phyloP scores from a whole-genome alignment of 2,888 invertebrate species.

The Oxycera nigricornis region DNA sequence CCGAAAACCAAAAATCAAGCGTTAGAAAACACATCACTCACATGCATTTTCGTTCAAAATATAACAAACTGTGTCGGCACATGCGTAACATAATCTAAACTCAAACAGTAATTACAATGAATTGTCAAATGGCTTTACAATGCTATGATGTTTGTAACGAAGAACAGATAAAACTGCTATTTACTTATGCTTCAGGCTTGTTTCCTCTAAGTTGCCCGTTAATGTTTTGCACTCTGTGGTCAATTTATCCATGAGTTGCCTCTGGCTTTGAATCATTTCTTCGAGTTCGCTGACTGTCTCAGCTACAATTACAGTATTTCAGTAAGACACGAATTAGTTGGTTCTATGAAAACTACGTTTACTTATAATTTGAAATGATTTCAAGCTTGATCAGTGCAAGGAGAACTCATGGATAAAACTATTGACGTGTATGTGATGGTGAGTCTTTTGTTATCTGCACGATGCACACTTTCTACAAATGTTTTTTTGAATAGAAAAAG shows the following conservation, averaged over 20 bases:
- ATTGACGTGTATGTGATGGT: constrained; percentile 62
- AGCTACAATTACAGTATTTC: constrained; percentile 68
- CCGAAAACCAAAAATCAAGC: constrained; percentile 54
- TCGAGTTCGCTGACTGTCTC: constrained; percentile 89
- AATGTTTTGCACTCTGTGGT: constrained; percentile 87
- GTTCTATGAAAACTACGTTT: neutral
- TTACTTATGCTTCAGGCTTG: constrained; percentile 88
- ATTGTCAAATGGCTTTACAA: no score
- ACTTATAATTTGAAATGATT: no score
- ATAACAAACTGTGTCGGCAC: no score
- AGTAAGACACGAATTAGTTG: constrained; percentile 18
- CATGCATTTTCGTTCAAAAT: neutral
- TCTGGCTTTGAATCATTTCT: constrained; percentile 88
- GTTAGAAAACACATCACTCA: constrained; percentile 45
- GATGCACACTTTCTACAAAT: constrained; percentile 40
- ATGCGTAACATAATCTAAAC: no score
- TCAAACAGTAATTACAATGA: no score
- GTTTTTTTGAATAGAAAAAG: no score
- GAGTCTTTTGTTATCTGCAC: constrained; percentile 54
- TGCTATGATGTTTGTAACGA: no score
- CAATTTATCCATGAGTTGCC: constrained; percentile 91
- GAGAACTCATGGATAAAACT: constrained; percentile 73
- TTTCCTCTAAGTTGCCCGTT: constrained; percentile 89
- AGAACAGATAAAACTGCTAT: constrained; percentile 52
- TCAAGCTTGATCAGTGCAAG: no score